Evolutionary conservation across 2,888 invertebrate genomes (phyloP).

Genomic region (Lysandra coridon): DNA sequence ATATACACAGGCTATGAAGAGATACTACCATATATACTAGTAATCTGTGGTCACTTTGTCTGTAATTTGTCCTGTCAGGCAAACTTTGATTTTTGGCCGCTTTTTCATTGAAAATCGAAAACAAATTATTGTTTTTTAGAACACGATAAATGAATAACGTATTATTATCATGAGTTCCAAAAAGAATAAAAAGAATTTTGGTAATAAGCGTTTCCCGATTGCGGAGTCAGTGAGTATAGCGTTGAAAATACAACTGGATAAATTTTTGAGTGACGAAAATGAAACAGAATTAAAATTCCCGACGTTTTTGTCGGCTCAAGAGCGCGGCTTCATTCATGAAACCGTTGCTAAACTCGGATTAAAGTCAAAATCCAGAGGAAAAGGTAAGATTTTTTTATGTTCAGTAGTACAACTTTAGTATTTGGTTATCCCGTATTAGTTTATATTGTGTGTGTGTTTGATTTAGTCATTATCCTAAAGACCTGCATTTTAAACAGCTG

Average conservation of each 20-base stretch:
- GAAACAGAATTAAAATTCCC: conserved; percentile 83
- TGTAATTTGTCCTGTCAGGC: not conserved
- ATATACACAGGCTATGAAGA: no score
- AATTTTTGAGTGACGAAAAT: conserved; percentile 70
- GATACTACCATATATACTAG: no score
- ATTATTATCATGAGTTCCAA: conserved; percentile 62
- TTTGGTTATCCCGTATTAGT: no score
- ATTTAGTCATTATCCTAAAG: not conserved
- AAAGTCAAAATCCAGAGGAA: conserved; percentile 91
- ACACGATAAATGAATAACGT: conserved; percentile 36
- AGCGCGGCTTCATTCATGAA: conserved; percentile 90
- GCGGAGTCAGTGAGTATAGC: conserved; percentile 76
- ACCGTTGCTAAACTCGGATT: conserved; percentile 84
- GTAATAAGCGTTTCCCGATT: conserved; percentile 72
- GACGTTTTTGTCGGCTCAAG: conserved; percentile 86
- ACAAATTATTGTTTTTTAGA: not conserved
- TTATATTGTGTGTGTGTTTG: no score
- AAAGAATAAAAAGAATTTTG: conserved; percentile 62
- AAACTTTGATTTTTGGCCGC: not conserved
- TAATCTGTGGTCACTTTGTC: not conserved
- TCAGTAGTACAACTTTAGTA: not conserved
- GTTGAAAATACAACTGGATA: conserved; percentile 72
- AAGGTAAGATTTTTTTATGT: conserved; percentile 68
- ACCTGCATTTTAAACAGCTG: not conserved
- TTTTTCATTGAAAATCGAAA: not conserved